A percentile compares a stretch with the other conserved stretches of the same genome.
These are phyloP conservation scores for Sphaeridia pumilis DNA, from an alignment of 2,888 invertebrate species.

Conservation along the genomic window DNA sequence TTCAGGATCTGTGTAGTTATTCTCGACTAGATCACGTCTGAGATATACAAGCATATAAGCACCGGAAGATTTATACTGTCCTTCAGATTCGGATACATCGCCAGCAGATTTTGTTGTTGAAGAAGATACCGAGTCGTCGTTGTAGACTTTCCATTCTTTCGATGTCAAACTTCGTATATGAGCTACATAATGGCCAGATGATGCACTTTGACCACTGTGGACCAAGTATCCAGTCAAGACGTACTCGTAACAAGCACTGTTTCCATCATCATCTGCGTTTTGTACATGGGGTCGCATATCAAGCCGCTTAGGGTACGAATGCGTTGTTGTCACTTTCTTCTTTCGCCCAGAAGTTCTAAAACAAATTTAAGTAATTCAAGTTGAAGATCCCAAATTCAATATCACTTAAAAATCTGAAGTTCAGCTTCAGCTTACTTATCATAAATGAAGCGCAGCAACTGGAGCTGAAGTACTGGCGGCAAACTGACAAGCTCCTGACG, in stretches of 20 bases:
- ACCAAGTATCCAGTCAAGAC: constrained; percentile 53
- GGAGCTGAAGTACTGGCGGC: constrained; percentile 51
- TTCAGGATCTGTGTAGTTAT: constrained; percentile 29
- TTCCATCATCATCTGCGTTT: constrained; percentile 13
- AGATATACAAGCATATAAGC: constrained; percentile 55
- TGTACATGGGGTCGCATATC: constrained; percentile 43
- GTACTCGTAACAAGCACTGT: constrained; percentile 39
- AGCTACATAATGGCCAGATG: constrained; percentile 56
- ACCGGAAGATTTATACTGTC: constrained; percentile 42
- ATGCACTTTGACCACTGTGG: constrained; percentile 52
- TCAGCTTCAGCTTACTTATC: constrained; percentile 43
- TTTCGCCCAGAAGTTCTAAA: constrained; percentile 47
- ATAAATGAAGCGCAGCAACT: constrained; percentile 51
- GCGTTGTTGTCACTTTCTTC: constrained; percentile 49
- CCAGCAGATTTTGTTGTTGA: constrained; percentile 15
- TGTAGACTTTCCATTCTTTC: constrained; percentile 53
- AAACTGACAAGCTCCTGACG: constrained; percentile 46
- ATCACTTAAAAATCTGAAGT: constrained; percentile 3
- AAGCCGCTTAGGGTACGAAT: constrained; percentile 50
- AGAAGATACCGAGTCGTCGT: constrained; percentile 44
- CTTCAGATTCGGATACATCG: neutral
- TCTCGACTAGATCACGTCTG: constrained; percentile 29
- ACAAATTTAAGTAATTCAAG: neutral
- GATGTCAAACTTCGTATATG: constrained; percentile 45
- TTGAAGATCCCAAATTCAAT: constrained; percentile 3